Percentiles rank a stretch among this genome's conserved stretches.
Conservation (phyloP, 2,888 invertebrate genomes). For the Agonopterix subpropinquella region DNA sequence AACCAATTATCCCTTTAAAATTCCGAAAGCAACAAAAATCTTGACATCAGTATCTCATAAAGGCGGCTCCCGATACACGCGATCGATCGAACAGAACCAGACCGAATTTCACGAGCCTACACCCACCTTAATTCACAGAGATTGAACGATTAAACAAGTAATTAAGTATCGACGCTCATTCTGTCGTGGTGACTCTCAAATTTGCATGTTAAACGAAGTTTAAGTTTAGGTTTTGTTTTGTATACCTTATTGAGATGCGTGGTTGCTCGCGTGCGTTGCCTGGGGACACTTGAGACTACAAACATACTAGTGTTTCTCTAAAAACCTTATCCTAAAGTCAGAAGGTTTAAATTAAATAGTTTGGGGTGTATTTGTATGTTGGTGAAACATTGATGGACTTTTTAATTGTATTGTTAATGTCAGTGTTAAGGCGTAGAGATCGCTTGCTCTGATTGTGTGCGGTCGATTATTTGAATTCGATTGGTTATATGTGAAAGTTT, state of each 20-base stretch:
- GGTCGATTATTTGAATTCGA: constrained; percentile 40
- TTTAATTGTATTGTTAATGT: constrained; percentile 73
- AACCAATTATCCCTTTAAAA: constrained; percentile 13
- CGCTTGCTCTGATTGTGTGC: constrained; percentile 66
- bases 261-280: constrained; percentile 56
- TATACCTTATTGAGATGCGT: constrained; percentile 65
- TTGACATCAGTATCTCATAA: constrained; percentile 15
- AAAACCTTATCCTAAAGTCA: constrained; percentile 16
- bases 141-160: constrained; percentile 73
- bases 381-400: constrained; percentile 50
- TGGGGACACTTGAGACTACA: constrained; percentile 32
- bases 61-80: constrained; percentile 22
- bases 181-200: constrained; percentile 71
- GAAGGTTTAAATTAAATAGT: constrained; percentile 27
- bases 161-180: constrained; percentile 74
- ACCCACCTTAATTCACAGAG: constrained; percentile 51
- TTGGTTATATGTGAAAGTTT: constrained; percentile 10
- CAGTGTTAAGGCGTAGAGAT: constrained; percentile 73
- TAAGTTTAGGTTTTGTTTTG: constrained; percentile 66
- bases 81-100: not conserved
- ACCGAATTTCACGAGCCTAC: constrained; percentile 23
- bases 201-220: constrained; percentile 76
- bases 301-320: constrained; percentile 4
- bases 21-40: constrained; percentile 3
- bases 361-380: constrained; percentile 5